These are phyloP conservation scores for Lophochroa leadbeateri DNA, from an alignment of 2,113 vertebrate species.

Conservation along the genomic window DNA sequence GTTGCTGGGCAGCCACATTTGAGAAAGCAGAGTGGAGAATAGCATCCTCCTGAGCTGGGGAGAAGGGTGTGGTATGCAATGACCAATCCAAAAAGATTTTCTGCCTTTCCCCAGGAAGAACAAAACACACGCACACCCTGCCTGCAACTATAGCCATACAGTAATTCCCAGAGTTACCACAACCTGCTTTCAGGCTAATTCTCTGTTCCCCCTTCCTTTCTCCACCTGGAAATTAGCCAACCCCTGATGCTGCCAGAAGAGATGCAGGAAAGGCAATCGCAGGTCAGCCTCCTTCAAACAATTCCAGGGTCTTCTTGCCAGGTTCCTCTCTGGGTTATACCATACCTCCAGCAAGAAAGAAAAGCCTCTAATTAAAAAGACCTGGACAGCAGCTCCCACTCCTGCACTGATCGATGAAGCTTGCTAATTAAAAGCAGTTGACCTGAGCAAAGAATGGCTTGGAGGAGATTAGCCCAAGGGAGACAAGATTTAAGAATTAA, in stretches of 20 bases:
- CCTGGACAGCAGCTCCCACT: constrained; percentile 47
- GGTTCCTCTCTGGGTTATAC: constrained; percentile 1
- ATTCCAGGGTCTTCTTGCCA: constrained; percentile 9
- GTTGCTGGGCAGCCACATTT: background rate
- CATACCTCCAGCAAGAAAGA: background rate
- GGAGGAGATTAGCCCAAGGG: constrained; percentile 45
- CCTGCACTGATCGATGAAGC: constrained; percentile 56
- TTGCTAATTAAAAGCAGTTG: constrained; percentile 69
- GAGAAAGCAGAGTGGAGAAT: background rate
- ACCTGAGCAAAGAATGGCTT: constrained; percentile 46
- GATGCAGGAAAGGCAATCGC: background rate
- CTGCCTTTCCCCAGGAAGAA: background rate
- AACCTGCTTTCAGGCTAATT: background rate
- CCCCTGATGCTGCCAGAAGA: constrained; percentile 28
- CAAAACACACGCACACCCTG: background rate
- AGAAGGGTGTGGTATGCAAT: background rate
- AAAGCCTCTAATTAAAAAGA: constrained; percentile 50
- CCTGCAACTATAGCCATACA: background rate
- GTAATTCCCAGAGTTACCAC: background rate
- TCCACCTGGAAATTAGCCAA: constrained; percentile 2
- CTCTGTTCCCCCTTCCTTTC: background rate
- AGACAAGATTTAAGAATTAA: constrained; percentile 61
- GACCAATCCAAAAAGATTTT: background rate
- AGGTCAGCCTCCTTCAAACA: constrained; percentile 33
- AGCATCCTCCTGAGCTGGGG: background rate